Evolutionary conservation across 2,888 invertebrate genomes (phyloP).

Genomic region (Autographa gamma): DNA sequence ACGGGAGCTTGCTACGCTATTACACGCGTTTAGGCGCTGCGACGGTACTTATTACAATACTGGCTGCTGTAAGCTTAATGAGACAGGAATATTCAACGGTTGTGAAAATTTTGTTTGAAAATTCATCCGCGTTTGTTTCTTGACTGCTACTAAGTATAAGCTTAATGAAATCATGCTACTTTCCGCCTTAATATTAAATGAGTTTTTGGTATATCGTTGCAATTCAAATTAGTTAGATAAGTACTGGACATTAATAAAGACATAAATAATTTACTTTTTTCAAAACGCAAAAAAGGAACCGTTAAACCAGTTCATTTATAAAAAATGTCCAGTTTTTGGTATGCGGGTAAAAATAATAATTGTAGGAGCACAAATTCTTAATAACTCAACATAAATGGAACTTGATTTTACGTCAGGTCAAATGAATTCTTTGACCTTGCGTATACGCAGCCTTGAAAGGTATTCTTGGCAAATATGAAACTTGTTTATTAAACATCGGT

Average conservation of each 20-base stretch:
- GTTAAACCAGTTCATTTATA: slow-evolving; percentile 9
- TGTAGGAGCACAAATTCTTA: slow-evolving; percentile 6
- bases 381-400: slow-evolving; percentile 5
- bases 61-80: slow-evolving; percentile 21
- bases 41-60: slow-evolving; percentile 30
- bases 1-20: slow-evolving; percentile 47
- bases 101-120: slow-evolving; percentile 3
- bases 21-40: slow-evolving; percentile 50
- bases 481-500: neutral
- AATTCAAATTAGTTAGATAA: neutral
- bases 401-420: slow-evolving; percentile 31
- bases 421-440: slow-evolving; percentile 33
- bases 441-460: slow-evolving; percentile 34
- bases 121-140: neutral
- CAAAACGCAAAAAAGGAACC: neutral
- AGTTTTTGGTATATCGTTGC: too few species aligned
- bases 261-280: neutral
- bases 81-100: slow-evolving; percentile 8
- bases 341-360: slow-evolving; percentile 21
- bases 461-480: slow-evolving; percentile 37
- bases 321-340: neutral
- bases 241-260: neutral
- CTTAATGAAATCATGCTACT: too few species aligned
- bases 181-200: too few species aligned
- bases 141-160: too few species aligned